Conservation (phyloP, 2,113 vertebrate species). For the Proterorhinus semilunaris region DNA sequence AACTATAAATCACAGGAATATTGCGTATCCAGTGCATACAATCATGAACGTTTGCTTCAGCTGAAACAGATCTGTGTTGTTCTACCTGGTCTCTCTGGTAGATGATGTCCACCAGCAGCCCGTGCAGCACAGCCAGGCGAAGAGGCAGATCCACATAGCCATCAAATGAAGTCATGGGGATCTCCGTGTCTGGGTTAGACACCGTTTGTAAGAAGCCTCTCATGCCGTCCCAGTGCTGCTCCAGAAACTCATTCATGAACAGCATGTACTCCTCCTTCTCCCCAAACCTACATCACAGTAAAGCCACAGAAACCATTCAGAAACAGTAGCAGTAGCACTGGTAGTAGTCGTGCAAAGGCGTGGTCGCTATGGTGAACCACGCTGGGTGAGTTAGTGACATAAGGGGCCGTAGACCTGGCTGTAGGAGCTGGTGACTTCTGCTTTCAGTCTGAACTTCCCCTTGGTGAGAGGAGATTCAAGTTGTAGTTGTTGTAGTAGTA, state of each 20-base stretch:
- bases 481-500: too few species aligned
- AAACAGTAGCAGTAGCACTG: too few species aligned
- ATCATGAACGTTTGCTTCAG: too few species aligned
- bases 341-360: too few species aligned
- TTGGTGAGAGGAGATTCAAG: too few species aligned
- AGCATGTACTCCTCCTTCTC: constrained; percentile 97
- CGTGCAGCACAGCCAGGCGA: constrained; percentile 88
- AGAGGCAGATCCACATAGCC: constrained; percentile 88
- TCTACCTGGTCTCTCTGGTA: constrained; percentile 81
- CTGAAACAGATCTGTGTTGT: not conserved
- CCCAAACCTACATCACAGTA: constrained; percentile 81
- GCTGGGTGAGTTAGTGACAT: too few species aligned
- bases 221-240: constrained; percentile 85
- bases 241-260: constrained; percentile 93
- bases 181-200: constrained; percentile 75
- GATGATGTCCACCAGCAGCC: constrained; percentile 88
- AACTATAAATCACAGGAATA: too few species aligned
- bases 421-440: too few species aligned
- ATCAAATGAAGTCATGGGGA: constrained; percentile 78
- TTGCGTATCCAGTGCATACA: too few species aligned
- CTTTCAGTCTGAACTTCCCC: too few species aligned
- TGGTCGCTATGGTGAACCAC: too few species aligned
- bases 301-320: not conserved
- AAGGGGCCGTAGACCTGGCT: too few species aligned
- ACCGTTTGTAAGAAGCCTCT: constrained; percentile 80